Base-by-base conservation (phyloP, 2,888 invertebrate genomes). In the Calliopum simillimum region DNA sequence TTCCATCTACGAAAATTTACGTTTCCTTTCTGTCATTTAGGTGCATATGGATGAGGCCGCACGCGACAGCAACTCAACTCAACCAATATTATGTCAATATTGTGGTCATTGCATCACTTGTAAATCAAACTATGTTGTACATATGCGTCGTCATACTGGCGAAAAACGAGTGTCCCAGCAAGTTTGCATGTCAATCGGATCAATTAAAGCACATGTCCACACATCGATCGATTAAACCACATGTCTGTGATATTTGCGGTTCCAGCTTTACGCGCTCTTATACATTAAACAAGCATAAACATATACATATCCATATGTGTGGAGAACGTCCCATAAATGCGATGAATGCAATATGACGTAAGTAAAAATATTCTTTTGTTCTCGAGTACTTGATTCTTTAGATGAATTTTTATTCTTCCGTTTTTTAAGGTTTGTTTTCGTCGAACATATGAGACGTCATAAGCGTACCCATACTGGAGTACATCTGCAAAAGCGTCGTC, bases 241-340 rank as follows among this genome's bases (percentile, higher is more conserved):
- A 89, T 82, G 88, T 88, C 70, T 92, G 92, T 74, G 89, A 89
- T 33, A 88, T 88, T 69, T 92, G 92, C 74, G 88, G 89, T 12
- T 89, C 91, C 73, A 76, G 87, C 16, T 89, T 90, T 77, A 89
- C 89, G 0, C 89, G 89, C 70, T 85, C 86, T 2, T 88, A 87
- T 75, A 88, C 89, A 0, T 81, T 92, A 43, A 90, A 90, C 78
- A 89, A 92, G 59, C 91, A 91, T 79, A 87, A 88, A 77, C 81
- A 90, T 23, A 91, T 90, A 41, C 91, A 92, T 77, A 88, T 90
- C n/a, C n/a, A n/a, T n/a, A n/a, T n/a, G n/a, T n/a, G n/a, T n/a
- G n/a, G n/a, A n/a, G n/a, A n/a, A n/a, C 0, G 91, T 77, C 75
- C 1, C 75, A 75, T 44, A 76, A 78, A 25, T 77, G 77, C 58